Percentiles rank a stretch among this genome's conserved stretches.
phyloP scores from a whole-genome alignment of 2,113 vertebrate genomes.

The Oxyruncus cristatus region DNA sequence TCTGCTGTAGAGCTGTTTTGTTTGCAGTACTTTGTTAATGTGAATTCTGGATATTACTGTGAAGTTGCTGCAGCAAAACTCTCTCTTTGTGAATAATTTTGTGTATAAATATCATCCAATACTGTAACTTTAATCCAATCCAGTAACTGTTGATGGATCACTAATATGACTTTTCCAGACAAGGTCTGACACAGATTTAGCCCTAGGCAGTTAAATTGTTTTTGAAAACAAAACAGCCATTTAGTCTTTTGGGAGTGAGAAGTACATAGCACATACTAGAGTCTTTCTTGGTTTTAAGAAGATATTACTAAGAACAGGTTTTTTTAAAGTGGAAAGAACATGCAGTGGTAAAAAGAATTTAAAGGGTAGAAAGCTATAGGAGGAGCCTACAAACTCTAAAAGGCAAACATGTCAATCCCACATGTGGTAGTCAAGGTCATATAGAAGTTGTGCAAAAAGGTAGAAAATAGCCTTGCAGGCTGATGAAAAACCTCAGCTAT shows the following conservation, averaged over 20 bases:
- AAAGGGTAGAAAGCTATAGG: neutral
- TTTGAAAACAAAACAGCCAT: neutral
- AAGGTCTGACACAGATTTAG: neutral
- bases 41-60: neutral
- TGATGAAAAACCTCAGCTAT: neutral
- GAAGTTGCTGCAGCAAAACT: neutral
- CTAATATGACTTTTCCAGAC: neutral
- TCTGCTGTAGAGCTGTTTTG: neutral
- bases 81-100: neutral
- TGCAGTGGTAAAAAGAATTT: neutral
- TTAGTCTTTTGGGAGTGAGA: neutral
- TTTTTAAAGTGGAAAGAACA: neutral
- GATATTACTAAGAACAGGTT: neutral
- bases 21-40: neutral
- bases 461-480: neutral
- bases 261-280: neutral
- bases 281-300: neutral
- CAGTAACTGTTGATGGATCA: neutral
- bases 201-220: neutral
- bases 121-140: neutral
- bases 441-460: neutral
- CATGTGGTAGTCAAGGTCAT: neutral
- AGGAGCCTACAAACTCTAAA: neutral
- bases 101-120: neutral
- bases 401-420: neutral